Conservation (phyloP, 2,113 vertebrate species). For the Rattus norvegicus region GRCr8 NC_086022.1:74802001-74802500, state of each 20-base stretch:
- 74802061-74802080: background rate
- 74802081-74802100: background rate
- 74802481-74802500: too few relatives aligned
- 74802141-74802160: conserved; percentile 26
- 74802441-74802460: too few relatives aligned
- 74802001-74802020: background rate
- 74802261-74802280: conserved; percentile 68
- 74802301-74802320: conserved; percentile 53
- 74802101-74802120: conserved; percentile 12
- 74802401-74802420: conserved; percentile 1
- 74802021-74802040: conserved; percentile 9
- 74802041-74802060: background rate
- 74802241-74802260: conserved; percentile 71
- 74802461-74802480: too few relatives aligned
- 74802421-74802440: background rate
- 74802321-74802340: conserved; percentile 66
- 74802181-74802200: conserved; percentile 15
- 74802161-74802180: conserved; percentile 64
- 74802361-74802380: conserved; percentile 37
- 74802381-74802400: background rate
- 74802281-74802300: conserved; percentile 66
- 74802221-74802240: conserved; percentile 46
- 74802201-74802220: conserved; percentile 54
- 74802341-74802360: conserved; percentile 56
- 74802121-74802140: conserved; percentile 40